Percentiles rank a stretch among this genome's conserved stretches.
Evolutionary conservation across 2,113 vertebrate species (phyloP).

Genomic region (Thalassoma bifasciatum): DNA sequence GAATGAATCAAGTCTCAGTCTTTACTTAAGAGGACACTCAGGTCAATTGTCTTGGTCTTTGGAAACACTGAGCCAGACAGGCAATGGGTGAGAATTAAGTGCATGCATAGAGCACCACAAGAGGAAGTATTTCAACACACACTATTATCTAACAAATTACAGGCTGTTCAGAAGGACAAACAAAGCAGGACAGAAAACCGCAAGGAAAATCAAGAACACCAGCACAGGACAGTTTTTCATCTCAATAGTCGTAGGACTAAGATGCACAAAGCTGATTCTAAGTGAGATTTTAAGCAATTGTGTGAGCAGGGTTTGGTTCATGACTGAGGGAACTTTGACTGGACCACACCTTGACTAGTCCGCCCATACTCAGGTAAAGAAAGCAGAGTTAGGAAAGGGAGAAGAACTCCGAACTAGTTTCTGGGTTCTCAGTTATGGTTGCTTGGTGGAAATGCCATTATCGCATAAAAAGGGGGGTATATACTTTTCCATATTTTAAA

Average conservation of each 20-base stretch:
- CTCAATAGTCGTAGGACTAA: conserved; percentile 67
- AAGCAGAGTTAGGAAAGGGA: conserved; percentile 8
- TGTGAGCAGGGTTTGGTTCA: conserved; percentile 51
- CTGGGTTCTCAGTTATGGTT: too few relatives aligned
- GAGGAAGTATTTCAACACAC: conserved; percentile 41
- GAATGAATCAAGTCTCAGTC: conserved; percentile 13
- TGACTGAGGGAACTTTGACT: conserved; percentile 48
- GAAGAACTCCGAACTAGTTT: not conserved
- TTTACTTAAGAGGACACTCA: conserved; percentile 4
- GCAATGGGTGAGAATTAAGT: conserved; percentile 23
- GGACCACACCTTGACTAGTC: conserved; percentile 41
- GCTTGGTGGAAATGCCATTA: too few relatives aligned
- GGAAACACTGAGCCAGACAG: conserved; percentile 35
- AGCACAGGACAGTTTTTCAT: conserved; percentile 60
- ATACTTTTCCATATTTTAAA: too few relatives aligned
- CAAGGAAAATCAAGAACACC: conserved; percentile 65
- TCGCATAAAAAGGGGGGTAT: too few relatives aligned
- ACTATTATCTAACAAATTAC: conserved; percentile 49
- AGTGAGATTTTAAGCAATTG: conserved; percentile 68
- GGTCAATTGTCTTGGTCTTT: conserved; percentile 15
- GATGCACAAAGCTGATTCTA: conserved; percentile 66
- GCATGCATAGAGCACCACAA: conserved; percentile 32
- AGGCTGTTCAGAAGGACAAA: conserved; percentile 46
- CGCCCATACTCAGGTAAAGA: conserved; percentile 19
- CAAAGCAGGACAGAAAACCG: conserved; percentile 60